phyloP scores from a whole-genome alignment of 2,888 invertebrate species.

The Epirrhoe alternata region DNA sequence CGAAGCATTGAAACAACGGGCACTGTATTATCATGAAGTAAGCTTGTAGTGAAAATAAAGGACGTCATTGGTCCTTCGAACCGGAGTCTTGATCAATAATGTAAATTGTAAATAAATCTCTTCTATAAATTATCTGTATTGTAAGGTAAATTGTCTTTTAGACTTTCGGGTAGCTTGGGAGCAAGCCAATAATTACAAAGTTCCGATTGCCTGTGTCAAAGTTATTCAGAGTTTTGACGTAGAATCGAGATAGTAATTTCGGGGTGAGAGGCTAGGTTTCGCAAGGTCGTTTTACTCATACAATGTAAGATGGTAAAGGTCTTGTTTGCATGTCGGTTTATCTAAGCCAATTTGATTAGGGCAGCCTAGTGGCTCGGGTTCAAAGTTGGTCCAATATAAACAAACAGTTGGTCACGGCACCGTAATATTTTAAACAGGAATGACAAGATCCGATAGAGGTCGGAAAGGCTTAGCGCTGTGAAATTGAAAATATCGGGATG shows the following conservation, averaged over 20 bases:
- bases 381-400: constrained; percentile 7
- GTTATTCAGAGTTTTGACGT: constrained; percentile 19
- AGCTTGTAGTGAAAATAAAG: not conserved
- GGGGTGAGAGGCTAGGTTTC: not conserved
- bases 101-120: no score
- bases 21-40: constrained; percentile 6
- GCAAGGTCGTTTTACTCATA: not conserved
- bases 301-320: constrained; percentile 2
- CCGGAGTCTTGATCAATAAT: constrained; percentile 10
- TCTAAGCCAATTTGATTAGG: constrained; percentile 5
- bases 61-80: constrained; percentile 9
- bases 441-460: constrained; percentile 32
- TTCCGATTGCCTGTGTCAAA: constrained; percentile 20
- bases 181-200: constrained; percentile 18
- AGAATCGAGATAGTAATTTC: constrained; percentile 15
- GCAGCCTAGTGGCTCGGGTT: constrained; percentile 1
- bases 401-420: constrained; percentile 20
- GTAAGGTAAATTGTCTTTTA: not conserved
- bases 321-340: constrained; percentile 1
- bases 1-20: constrained; percentile 8
- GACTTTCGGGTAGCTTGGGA: constrained; percentile 12
- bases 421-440: constrained; percentile 30
- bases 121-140: no score
- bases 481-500: constrained; percentile 44
- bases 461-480: constrained; percentile 38